Evolutionary conservation across 2,888 invertebrate genomes (phyloP).

Genomic region (Sturmia bella): DNA sequence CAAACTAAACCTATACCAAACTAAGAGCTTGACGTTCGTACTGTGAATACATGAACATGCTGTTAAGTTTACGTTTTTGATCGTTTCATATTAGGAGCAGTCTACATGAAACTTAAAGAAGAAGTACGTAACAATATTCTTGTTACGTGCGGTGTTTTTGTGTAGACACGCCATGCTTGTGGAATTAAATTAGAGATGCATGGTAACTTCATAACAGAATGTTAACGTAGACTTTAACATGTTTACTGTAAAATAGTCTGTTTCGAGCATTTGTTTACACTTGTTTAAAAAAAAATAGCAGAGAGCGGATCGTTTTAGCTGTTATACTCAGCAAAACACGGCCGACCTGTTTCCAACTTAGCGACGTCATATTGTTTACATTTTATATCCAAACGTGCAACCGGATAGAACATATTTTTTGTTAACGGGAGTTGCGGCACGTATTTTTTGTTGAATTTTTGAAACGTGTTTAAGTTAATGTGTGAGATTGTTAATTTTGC

Average conservation of each 20-base stretch:
- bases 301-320: constrained; percentile 14
- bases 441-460: not conserved
- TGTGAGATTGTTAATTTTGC: constrained; percentile 9
- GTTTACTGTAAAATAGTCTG: not conserved
- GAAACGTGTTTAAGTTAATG: not conserved
- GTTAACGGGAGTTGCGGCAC: constrained; percentile 25
- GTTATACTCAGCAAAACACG: constrained; percentile 43
- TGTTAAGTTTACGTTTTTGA: too few species aligned
- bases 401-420: constrained; percentile 43
- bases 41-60: too few species aligned
- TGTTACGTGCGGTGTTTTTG: too few species aligned
- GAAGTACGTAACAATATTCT: too few species aligned
- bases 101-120: too few species aligned
- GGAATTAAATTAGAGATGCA: too few species aligned
- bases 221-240: not conserved
- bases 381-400: constrained; percentile 51
- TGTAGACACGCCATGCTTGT: too few species aligned
- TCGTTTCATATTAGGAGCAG: too few species aligned
- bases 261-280: constrained; percentile 20
- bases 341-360: constrained; percentile 42
- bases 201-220: not conserved
- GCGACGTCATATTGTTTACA: constrained; percentile 62
- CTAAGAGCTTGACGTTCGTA: too few species aligned
- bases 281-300: not conserved
- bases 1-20: too few species aligned